A percentile compares a stretch with the other conserved stretches of the same genome.
These are phyloP conservation scores for Strongylocentrotus purpuratus DNA, from an alignment of 35 echinoderm and acorn worm genomes.

Conservation along the genomic window DNA sequence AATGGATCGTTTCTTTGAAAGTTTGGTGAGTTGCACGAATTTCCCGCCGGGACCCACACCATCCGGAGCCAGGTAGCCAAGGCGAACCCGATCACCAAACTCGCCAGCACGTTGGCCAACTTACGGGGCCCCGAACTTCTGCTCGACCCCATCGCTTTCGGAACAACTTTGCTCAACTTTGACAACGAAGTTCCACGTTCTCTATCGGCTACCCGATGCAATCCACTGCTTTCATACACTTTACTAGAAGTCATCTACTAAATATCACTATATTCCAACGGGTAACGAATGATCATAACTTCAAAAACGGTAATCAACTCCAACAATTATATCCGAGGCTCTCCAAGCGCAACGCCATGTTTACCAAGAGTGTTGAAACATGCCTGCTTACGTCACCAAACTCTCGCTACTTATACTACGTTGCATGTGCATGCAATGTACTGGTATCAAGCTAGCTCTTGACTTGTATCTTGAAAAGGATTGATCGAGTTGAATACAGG, in stretches of 20 bases:
- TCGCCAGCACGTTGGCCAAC: conserved; percentile 62
- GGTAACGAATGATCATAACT: neutral
- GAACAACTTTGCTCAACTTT: conserved; percentile 16
- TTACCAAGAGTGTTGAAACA: neutral
- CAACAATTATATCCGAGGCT: neutral
- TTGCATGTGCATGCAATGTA: no score
- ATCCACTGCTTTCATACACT: neutral
- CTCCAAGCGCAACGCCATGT: neutral
- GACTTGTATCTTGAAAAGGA: no score
- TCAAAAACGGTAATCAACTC: neutral
- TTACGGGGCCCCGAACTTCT: conserved; percentile 48
- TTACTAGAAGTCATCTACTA: conserved; percentile 42
- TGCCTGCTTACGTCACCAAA: conserved; percentile 29
- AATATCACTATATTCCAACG: conserved; percentile 21
- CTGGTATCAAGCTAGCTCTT: no score
- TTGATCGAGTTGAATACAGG: no score
- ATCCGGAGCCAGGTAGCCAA: conserved; percentile 83
- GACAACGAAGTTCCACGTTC: conserved; percentile 16
- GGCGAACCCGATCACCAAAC: conserved; percentile 75
- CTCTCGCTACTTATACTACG: no score
- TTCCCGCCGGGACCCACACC: conserved; percentile 45
- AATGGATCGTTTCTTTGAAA: conserved; percentile 20
- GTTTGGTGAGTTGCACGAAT: neutral
- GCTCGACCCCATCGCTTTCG: conserved; percentile 26
- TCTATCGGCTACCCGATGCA: neutral